phyloP scores from a whole-genome alignment of 2,113 vertebrate species.

The Pseudorectes ferrugineus region DNA sequence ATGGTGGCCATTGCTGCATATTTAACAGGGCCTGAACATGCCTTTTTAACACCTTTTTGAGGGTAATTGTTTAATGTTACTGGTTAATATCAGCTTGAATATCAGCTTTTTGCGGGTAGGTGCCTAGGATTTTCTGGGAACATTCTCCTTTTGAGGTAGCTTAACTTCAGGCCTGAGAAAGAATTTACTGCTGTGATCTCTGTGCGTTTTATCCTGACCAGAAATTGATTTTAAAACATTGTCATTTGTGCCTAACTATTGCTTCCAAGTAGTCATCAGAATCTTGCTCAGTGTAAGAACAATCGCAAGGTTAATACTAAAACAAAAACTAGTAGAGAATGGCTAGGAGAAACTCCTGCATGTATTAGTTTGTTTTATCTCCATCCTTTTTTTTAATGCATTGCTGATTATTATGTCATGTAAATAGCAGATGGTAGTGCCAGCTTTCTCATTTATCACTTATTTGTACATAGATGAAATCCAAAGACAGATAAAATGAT shows the following conservation, averaged over 20 bases:
- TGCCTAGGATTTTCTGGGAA: background rate
- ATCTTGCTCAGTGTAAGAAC: background rate
- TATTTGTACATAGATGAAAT: background rate
- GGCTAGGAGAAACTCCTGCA: background rate
- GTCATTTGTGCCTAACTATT: background rate
- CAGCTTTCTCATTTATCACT: background rate
- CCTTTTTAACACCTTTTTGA: background rate
- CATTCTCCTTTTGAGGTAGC: background rate
- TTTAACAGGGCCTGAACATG: background rate
- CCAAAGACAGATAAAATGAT: background rate
- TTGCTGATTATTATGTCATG: background rate
- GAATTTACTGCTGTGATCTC: background rate
- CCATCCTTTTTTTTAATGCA: background rate
- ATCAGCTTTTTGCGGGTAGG: background rate
- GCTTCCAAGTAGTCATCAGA: background rate
- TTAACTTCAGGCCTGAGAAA: background rate
- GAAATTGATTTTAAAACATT: background rate
- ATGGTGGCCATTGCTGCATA: background rate
- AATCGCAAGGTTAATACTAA: background rate
- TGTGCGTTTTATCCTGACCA: background rate
- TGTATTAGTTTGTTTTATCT: background rate
- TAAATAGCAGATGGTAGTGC: background rate
- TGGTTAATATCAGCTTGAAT: background rate
- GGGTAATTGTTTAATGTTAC: background rate
- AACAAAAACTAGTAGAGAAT: background rate